A percentile compares a stretch with the other conserved stretches of the same genome.
Conservation (phyloP, 2,797 vertebrate species). For the Eleutherodactylus coqui region DNA sequence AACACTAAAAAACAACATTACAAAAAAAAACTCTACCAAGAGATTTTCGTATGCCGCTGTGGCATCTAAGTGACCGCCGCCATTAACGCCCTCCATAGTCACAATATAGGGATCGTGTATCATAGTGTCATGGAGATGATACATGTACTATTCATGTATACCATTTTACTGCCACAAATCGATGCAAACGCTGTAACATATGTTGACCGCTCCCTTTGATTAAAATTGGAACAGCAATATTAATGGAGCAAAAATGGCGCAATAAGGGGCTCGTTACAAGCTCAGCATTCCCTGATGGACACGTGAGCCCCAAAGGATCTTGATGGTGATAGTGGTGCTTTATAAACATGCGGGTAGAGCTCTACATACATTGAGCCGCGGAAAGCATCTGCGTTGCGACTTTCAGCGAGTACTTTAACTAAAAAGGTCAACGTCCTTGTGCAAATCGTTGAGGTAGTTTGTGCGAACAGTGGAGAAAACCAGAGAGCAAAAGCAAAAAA, state of each 20-base stretch:
- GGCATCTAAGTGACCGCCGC: neutral
- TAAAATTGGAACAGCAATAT: neutral
- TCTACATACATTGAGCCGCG: neutral
- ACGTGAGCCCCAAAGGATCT: neutral
- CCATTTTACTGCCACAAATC: neutral
- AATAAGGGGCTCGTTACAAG: neutral
- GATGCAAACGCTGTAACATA: neutral
- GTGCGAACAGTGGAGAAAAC: slow-evolving; percentile 2
- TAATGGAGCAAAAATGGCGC: neutral
- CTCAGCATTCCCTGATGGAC: neutral
- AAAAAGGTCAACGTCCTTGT: neutral
- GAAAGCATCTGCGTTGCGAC: neutral
- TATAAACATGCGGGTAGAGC: slow-evolving; percentile 19
- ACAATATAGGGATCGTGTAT: neutral
- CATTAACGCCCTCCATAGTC: neutral
- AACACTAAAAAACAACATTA: slow-evolving; percentile 39
- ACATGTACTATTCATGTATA: neutral
- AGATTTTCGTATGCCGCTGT: neutral
- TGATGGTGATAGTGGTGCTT: neutral
- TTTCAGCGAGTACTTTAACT: neutral
- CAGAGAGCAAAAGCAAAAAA: slow-evolving; percentile 2
- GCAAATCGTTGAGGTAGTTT: slow-evolving; percentile 48
- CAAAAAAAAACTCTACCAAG: neutral
- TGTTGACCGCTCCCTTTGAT: neutral
- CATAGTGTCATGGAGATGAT: neutral